Conservation (phyloP, 2,888 invertebrate species). For the Serripes groenlandicus region DNA sequence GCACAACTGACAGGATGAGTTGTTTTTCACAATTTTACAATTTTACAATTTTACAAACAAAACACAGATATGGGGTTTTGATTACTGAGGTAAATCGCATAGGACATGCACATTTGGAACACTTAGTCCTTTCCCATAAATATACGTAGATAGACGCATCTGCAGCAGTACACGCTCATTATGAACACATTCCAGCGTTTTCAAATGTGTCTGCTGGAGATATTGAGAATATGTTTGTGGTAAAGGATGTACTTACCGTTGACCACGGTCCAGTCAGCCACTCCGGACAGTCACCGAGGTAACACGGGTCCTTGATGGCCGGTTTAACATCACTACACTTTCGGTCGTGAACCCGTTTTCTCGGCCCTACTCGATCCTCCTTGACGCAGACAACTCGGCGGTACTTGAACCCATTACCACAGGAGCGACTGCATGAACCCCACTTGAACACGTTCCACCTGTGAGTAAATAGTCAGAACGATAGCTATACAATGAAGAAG, state of each 20-base stretch:
- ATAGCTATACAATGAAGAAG: background rate
- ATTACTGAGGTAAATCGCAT: no score
- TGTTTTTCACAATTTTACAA: no score
- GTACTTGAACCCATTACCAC: conserved; percentile 54
- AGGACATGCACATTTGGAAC: no score
- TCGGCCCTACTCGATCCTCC: conserved; percentile 4
- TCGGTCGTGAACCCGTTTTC: conserved; percentile 40
- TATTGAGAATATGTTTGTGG: no score
- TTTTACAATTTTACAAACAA: no score
- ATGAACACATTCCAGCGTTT: no score
- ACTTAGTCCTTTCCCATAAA: no score
- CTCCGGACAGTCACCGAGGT: conserved; percentile 59
- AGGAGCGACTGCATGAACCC: conserved; percentile 64
- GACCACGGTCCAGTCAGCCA: conserved; percentile 67
- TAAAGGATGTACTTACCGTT: conserved; percentile 51
- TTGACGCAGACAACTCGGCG: conserved; percentile 60
- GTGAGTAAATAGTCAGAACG: background rate
- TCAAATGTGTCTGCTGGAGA: no score
- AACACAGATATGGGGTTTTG: no score
- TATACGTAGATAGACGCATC: no score
- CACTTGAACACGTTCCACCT: conserved; percentile 69
- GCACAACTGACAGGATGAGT: no score
- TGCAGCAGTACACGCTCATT: no score
- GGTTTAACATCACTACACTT: conserved; percentile 55
- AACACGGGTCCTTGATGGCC: conserved; percentile 43